Evolutionary conservation across 2,888 invertebrate species (phyloP).

Genomic region (Biston betularia): DNA sequence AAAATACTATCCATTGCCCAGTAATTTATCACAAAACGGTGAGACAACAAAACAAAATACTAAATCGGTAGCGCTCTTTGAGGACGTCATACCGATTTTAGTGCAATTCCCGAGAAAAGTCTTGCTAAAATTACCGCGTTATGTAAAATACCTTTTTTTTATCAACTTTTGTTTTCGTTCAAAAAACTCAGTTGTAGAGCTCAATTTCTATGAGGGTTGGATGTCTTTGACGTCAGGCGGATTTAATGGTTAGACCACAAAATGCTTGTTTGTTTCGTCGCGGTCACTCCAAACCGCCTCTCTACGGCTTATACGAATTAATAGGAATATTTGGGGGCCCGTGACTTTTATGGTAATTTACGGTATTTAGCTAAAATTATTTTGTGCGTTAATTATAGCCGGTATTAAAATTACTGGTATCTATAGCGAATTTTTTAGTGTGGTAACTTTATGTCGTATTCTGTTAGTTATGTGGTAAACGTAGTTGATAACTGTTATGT

Average conservation of each 20-base stretch:
- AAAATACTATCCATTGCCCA: not conserved
- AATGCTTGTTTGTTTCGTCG: constrained; percentile 65
- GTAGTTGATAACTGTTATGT: constrained; percentile 76
- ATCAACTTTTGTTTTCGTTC: not conserved
- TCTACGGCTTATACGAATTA: constrained; percentile 71
- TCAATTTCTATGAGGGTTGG: constrained; percentile 45
- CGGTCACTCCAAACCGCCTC: constrained; percentile 61
- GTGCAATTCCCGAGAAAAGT: not conserved
- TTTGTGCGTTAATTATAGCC: constrained; percentile 62
- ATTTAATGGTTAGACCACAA: constrained; percentile 78
- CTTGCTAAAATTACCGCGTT: not conserved
- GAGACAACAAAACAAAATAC: not conserved
- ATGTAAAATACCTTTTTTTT: not conserved
- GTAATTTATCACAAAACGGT: not conserved
- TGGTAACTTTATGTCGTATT: constrained; percentile 75
- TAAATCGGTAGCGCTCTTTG: constrained; percentile 1
- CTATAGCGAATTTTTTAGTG: constrained; percentile 82
- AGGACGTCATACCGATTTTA: constrained; percentile 14
- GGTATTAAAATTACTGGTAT: constrained; percentile 59
- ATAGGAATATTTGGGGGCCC: constrained; percentile 60
- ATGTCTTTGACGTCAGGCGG: constrained; percentile 56
- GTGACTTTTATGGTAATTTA: constrained; percentile 56
- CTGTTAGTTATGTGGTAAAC: constrained; percentile 75
- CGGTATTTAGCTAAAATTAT: constrained; percentile 44
- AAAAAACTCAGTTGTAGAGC: constrained; percentile 1